A percentile compares a stretch with the other conserved stretches of the same genome.
These are phyloP conservation scores for Tenebrosternarchus preto DNA, from an alignment of 2,113 vertebrate genomes.

Conservation along the genomic window DNA sequence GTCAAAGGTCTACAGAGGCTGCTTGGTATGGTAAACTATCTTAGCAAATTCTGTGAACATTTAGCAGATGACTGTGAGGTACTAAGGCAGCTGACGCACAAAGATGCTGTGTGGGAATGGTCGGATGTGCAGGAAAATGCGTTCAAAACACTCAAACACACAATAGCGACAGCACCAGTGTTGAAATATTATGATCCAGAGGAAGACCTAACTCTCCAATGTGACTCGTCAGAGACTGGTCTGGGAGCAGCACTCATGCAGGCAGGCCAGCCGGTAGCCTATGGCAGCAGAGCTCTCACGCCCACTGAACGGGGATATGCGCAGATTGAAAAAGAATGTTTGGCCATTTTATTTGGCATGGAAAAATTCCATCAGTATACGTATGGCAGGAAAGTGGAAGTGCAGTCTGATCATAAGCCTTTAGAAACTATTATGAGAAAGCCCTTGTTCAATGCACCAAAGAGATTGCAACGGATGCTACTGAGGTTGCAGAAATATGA, in stretches of 20 bases:
- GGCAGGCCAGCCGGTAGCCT: slow-evolving; percentile 29
- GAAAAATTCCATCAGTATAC: background rate
- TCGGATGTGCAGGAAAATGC: slow-evolving; percentile 12
- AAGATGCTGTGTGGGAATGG: slow-evolving; percentile 20
- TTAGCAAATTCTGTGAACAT: too few species aligned
- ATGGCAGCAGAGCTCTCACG: slow-evolving; percentile 23
- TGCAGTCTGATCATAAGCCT: background rate
- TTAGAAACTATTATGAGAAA: background rate
- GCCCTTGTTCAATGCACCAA: background rate
- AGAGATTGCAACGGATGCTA: background rate
- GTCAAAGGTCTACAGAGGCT: too few species aligned
- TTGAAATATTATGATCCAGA: slow-evolving; percentile 38
- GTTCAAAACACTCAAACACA: slow-evolving; percentile 18
- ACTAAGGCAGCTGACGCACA: background rate
- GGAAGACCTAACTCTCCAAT: slow-evolving; percentile 26
- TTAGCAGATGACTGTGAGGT: background rate
- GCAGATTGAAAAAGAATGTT: background rate
- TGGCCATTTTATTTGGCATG: background rate
- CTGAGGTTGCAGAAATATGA: slow-evolving; percentile 28
- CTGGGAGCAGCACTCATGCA: slow-evolving; percentile 35
- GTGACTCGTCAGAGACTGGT: slow-evolving; percentile 41
- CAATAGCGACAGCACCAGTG: slow-evolving; percentile 21
- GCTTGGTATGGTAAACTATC: too few species aligned
- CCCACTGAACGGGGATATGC: background rate
- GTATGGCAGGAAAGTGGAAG: background rate